Evolutionary conservation across 2,797 vertebrate species (phyloP).

Genomic region (Gymnodraco acuticeps): DNA sequence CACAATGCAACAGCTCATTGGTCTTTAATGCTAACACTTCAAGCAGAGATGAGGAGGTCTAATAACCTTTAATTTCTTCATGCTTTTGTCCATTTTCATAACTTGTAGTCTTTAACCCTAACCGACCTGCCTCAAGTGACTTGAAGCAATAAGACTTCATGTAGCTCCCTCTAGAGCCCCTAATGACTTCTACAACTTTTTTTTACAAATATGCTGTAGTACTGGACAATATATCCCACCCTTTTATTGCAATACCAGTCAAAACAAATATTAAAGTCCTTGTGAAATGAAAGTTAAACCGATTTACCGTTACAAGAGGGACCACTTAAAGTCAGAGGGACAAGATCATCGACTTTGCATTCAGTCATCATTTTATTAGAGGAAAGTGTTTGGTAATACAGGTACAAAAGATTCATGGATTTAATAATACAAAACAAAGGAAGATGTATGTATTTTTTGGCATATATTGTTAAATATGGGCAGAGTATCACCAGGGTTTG

Average conservation of each 20-base stretch:
- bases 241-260: neutral
- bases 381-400: no score
- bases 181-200: neutral
- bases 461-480: no score
- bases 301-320: no score
- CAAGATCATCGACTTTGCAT: no score
- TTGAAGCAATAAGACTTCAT: neutral
- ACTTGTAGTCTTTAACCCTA: neutral
- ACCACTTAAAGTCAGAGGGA: no score
- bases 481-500: neutral
- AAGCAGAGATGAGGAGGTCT: conserved; percentile 1
- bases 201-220: neutral
- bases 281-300: neutral
- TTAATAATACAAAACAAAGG: no score
- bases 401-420: no score
- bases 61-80: no score
- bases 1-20: neutral
- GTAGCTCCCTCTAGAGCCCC: neutral
- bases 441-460: no score
- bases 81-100: neutral
- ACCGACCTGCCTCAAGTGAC: neutral
- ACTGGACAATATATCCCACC: neutral
- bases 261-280: neutral
- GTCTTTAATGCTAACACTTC: neutral
- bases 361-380: no score